Base-by-base conservation (phyloP, 1,140 invertebrate species). In the Brachionus sp. region DNA sequence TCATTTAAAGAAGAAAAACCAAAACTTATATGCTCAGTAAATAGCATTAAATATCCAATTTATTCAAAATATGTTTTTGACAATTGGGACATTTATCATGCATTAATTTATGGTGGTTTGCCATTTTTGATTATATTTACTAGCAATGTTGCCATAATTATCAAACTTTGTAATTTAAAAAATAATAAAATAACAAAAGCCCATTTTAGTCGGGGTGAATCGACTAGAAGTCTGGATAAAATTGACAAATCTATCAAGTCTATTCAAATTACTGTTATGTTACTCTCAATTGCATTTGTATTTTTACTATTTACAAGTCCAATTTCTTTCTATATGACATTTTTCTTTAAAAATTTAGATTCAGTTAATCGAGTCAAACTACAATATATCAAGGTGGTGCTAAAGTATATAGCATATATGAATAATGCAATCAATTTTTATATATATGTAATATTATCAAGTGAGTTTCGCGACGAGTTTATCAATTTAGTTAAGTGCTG, bases 391-490 rank as follows among this genome's bases (percentile, higher is more conserved):
- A 75, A 75, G 25, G 39, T 75, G 5, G 19, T 75, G 19, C 25
- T 75, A 16, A 75, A 44, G 25, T 75, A 75, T n/a, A 46, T 75
- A 4, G 70, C 16, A 1, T 75, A 75, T 50, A 25, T 44, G 13
- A 75, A 75, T 46, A 75, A 75, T 75, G 70, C 70, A 23, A 46
- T 75, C 10, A 75, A 75, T 75, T 75, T 75, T 75, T 75, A 75
- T 75, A 39, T 75, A 23, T 75, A 75, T 75, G 12, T 75, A 13
- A 9, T 7, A 25, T 46, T 75, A 16, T 75, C 70, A 12, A 46
- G 39, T 46, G 70, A 75, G 25, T 75, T 75, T 75, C 16, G 70
- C 13, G 46, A 75, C 44, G 70, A 75, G 12, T 75, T 75, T 75
- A 5, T 44, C 9, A 39, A n/a, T 7, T 29, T 75, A 12, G 19